Percentiles rank a stretch among this genome's conserved stretches.
Evolutionary conservation across 2,797 vertebrate species (phyloP).

Genomic region (Bufotes viridis): DNA sequence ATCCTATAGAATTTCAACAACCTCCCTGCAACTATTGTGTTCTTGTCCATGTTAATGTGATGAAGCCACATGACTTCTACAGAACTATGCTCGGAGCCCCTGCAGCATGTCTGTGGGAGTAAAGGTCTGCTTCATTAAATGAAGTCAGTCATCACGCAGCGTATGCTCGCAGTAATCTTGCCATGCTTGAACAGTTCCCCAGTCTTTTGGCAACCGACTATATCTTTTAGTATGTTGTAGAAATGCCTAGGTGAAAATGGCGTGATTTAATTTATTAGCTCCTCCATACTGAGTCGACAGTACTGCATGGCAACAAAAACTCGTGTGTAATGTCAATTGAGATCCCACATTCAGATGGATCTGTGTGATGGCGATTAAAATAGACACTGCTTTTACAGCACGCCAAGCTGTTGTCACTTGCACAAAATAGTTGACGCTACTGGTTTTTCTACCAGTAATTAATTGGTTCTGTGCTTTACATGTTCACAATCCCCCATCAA

Average conservation of each 20-base stretch:
- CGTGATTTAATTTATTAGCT: conserved; percentile 5
- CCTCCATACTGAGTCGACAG: background rate
- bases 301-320: conserved; percentile 6
- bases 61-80: conserved; percentile 26
- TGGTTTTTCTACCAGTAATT: background rate
- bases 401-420: background rate
- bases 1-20: conserved; percentile 1
- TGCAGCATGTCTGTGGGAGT: conserved; percentile 14
- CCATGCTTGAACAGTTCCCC: conserved; percentile 40
- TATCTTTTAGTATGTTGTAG: background rate
- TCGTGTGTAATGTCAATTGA: background rate
- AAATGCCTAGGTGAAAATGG: conserved; percentile 32
- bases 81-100: background rate
- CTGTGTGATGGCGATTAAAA: background rate
- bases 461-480: background rate
- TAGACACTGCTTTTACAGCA: background rate
- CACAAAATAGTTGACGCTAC: background rate
- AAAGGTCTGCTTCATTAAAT: conserved; percentile 47
- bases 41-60: conserved; percentile 14
- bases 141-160: conserved; percentile 27
- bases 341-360: background rate
- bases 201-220: conserved; percentile 34
- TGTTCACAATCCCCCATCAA: background rate
- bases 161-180: conserved; percentile 20
- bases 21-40: background rate